Conservation (phyloP, 2,888 invertebrate genomes). For the Mythimna pallens region DNA sequence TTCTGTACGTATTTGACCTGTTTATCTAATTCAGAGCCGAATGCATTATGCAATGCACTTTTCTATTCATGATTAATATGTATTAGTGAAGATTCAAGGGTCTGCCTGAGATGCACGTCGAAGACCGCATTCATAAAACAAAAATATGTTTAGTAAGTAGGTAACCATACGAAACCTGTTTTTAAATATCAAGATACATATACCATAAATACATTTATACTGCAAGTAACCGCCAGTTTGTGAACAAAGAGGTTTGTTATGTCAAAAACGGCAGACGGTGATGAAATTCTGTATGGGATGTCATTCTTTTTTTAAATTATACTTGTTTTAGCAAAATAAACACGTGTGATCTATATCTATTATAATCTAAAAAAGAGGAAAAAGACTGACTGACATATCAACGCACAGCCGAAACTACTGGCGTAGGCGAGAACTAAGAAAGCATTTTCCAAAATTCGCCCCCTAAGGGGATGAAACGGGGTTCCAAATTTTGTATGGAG, state of each 20-base stretch:
- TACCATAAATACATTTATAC: constrained; percentile 3
- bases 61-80: constrained; percentile 77
- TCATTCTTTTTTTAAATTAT: constrained; percentile 12
- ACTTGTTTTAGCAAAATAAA: background rate
- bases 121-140: constrained; percentile 29
- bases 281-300: constrained; percentile 17
- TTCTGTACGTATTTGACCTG: constrained; percentile 22
- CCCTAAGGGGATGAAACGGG: too few relatives aligned
- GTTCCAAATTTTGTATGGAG: too few relatives aligned
- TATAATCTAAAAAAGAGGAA: too few relatives aligned
- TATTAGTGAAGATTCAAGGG: constrained; percentile 68
- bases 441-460: too few relatives aligned
- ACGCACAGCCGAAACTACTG: too few relatives aligned
- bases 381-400: too few relatives aligned
- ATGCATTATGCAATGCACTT: constrained; percentile 70
- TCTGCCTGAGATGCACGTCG: constrained; percentile 57
- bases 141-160: constrained; percentile 12
- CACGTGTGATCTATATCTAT: background rate
- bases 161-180: constrained; percentile 16
- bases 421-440: too few relatives aligned
- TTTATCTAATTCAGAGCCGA: constrained; percentile 34
- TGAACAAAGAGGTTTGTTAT: constrained; percentile 31
- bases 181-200: constrained; percentile 14
- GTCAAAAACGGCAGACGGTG: constrained; percentile 35
- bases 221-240: constrained; percentile 13